These are phyloP conservation scores for Serrognathus titanus DNA, from an alignment of 2,888 invertebrate species.

Conservation along the genomic window DNA sequence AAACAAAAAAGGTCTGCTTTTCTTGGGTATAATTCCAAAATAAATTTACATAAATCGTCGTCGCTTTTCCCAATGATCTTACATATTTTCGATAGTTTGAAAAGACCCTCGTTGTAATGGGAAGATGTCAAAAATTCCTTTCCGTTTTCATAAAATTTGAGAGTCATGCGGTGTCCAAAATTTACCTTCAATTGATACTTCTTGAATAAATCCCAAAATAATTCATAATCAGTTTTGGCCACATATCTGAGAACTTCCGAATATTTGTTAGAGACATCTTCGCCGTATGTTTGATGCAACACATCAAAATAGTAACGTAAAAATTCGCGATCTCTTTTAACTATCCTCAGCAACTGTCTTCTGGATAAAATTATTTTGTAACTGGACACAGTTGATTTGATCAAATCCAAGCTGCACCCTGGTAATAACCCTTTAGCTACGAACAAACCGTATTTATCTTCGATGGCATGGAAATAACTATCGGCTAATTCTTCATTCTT, in stretches of 20 bases:
- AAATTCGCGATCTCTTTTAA: constrained; percentile 17
- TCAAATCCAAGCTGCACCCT: constrained; percentile 15
- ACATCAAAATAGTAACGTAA: constrained; percentile 14
- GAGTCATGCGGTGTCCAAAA: constrained; percentile 9
- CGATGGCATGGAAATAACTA: constrained; percentile 14
- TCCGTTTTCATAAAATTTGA: constrained; percentile 3
- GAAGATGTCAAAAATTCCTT: background rate
- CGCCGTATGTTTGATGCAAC: background rate
- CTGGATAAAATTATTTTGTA: constrained; percentile 12
- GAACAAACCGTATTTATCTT: constrained; percentile 19
- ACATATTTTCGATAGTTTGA: background rate
- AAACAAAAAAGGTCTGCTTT: background rate
- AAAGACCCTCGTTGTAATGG: background rate
- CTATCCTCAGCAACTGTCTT: constrained; percentile 13
- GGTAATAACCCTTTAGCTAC: constrained; percentile 14
- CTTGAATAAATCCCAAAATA: constrained; percentile 7
- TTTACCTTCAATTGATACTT: constrained; percentile 8
- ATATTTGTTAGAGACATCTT: background rate
- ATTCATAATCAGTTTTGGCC: background rate
- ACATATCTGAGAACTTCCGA: constrained; percentile 5
- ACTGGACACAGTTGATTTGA: constrained; percentile 6
- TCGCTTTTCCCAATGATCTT: constrained; percentile 4
- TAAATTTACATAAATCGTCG: constrained; percentile 7
- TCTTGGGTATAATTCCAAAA: constrained; percentile 9
- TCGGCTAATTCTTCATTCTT: constrained; percentile 8